phyloP scores from a whole-genome alignment of 2,113 vertebrate genomes.

The Apteryx mantelli region DNA sequence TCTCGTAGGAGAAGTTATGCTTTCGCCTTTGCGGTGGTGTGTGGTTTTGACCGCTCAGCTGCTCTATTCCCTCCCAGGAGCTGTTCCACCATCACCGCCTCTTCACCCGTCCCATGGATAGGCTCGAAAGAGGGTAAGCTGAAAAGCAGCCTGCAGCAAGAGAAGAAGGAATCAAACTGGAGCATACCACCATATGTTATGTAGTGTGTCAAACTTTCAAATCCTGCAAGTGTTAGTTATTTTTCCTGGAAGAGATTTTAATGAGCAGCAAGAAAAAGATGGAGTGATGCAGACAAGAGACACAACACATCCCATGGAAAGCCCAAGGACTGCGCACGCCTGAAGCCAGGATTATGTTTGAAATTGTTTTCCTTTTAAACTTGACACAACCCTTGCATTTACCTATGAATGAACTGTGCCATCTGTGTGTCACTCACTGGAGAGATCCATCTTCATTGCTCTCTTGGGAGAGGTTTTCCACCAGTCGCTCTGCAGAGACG shows the following conservation, averaged over 20 bases:
- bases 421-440: not conserved
- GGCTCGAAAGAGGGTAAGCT: not conserved
- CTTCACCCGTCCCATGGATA: not conserved
- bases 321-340: rapidly evolving
- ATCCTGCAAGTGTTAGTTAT: not conserved
- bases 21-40: not conserved
- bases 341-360: not conserved
- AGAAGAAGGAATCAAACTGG: not conserved
- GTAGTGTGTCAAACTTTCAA: not conserved
- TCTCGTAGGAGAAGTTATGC: not conserved
- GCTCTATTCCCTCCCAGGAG: not conserved
- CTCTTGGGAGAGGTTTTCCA: not conserved
- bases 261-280: not conserved
- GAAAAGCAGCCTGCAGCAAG: not conserved
- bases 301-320: rapidly evolving
- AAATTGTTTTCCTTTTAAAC: not conserved
- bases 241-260: not conserved
- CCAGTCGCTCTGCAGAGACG: not conserved
- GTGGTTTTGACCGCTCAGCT: not conserved
- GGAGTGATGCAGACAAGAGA: not conserved
- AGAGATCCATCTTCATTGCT: not conserved
- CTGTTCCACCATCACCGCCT: not conserved
- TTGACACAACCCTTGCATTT: not conserved
- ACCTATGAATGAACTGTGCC: not conserved
- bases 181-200: not conserved